phyloP scores from a whole-genome alignment of 2,888 invertebrate species.

The Malachius bipustulatus region DNA sequence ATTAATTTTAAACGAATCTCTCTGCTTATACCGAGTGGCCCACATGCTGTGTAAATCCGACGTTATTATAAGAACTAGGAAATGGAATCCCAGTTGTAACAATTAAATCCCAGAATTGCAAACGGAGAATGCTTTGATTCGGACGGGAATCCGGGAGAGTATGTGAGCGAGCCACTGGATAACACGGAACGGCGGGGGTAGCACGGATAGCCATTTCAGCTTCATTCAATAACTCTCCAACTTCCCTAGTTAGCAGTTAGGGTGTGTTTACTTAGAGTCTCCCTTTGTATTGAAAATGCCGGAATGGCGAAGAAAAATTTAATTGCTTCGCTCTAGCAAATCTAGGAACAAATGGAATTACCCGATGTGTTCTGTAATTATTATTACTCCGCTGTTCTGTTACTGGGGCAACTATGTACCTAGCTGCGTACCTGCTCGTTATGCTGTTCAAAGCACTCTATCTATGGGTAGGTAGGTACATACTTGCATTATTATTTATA shows the following conservation, averaged over 20 bases:
- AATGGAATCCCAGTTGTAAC: slow-evolving; percentile 1
- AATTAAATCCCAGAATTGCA: slow-evolving; percentile 1
- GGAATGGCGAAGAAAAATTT: slow-evolving; percentile 1
- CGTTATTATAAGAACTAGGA: background rate
- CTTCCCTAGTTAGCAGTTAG: slow-evolving; percentile 35
- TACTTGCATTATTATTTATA: no score
- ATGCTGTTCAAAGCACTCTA: no score
- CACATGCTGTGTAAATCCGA: slow-evolving; percentile 2
- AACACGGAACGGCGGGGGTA: slow-evolving; percentile 24
- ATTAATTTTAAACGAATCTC: slow-evolving; percentile 1
- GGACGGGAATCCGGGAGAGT: background rate
- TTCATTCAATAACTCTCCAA: slow-evolving; percentile 35
- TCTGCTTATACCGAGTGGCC: background rate
- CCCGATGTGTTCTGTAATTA: no score
- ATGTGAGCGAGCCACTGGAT: no score
- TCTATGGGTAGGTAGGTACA: no score
- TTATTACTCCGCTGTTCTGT: no score
- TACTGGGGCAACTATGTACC: no score
- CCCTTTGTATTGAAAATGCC: background rate
- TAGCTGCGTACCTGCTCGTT: no score
- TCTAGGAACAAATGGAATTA: background rate
- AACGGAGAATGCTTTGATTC: slow-evolving; percentile 3
- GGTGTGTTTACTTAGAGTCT: slow-evolving; percentile 14
- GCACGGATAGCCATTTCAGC: slow-evolving; percentile 30
- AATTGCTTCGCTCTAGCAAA: background rate